These are phyloP conservation scores for Tringa solitaria DNA, from an alignment of 2,113 vertebrate genomes.

Conservation along the genomic window DNA sequence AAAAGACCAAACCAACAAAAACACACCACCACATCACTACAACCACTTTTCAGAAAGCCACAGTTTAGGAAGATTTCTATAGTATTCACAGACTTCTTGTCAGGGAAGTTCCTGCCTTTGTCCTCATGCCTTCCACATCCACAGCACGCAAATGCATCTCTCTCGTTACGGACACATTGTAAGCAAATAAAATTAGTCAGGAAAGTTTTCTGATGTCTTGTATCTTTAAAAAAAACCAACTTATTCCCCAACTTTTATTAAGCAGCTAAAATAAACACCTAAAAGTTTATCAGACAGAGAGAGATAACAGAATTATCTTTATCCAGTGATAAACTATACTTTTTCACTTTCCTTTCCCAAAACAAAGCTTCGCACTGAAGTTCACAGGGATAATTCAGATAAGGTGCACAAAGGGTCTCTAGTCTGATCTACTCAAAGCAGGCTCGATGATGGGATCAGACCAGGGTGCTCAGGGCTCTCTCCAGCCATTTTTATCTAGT, in stretches of 20 bases:
- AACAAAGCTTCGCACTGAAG: neutral
- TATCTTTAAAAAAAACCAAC: neutral
- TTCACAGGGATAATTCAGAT: neutral
- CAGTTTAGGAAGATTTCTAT: neutral
- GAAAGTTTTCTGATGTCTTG: neutral
- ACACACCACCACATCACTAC: neutral
- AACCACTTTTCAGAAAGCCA: neutral
- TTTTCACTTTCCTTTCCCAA: neutral
- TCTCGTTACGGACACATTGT: neutral
- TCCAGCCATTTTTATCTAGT: neutral
- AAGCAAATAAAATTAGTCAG: neutral
- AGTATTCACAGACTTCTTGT: neutral
- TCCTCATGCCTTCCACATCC: neutral
- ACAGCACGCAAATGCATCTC: neutral
- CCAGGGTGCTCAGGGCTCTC: neutral
- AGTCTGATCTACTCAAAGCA: neutral
- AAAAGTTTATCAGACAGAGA: neutral
- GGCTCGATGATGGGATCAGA: neutral
- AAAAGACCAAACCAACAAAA: too few species aligned
- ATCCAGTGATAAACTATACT: neutral
- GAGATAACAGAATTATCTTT: neutral
- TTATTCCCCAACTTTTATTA: neutral
- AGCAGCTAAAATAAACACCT: neutral
- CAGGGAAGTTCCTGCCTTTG: neutral
- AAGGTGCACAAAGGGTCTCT: neutral